Base-by-base conservation (phyloP, 2,797 vertebrate species). In the Choloepus didactylus region DNA sequence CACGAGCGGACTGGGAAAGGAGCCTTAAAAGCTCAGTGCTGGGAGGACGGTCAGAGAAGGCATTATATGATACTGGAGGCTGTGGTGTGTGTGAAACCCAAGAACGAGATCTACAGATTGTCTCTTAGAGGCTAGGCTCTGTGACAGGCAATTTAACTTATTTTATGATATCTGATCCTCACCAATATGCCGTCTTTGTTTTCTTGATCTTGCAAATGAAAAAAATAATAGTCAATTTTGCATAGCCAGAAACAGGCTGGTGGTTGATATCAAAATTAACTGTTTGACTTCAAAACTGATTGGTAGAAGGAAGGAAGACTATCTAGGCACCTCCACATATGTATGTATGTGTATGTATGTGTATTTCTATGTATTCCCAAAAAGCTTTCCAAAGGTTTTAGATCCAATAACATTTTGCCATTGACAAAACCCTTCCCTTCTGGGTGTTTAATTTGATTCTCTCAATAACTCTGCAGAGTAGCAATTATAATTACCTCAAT, bases 401-500 rank as follows among this genome's bases (percentile, higher is more conserved):
- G 94, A 62, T 75, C 41, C 72, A 80, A 80, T 5, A 25, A 38
- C 84, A 77, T 62, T 82, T 91, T 59, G 75, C 19, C 59, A 92
- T 79, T 85, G 83, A 69, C 27, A 89, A 92, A 86, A n/a, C 16
- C 86, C 80, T 77, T 87, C 7, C 27, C 16, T 31, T 75, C 16
- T 11, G 76, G 46, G 59, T 76, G 6, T 73, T 87, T 93, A 82
- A 87, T 49, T 31, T 16, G 9, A 96, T 73, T 75, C 54, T 84
- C 90, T 96, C 92, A 95, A 91, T 60, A 94, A 60, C 29, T 35
- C 38, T 64, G 56, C 27, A 73, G 94, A 90, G 62, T 69, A 92
- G 95, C 85, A 85, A 73, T 72, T 91, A 62, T 62, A 93, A 97
- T 96, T 73, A 93, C 21, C 44, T 90, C 69, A 88, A n/a, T 80